These are phyloP conservation scores for Coregonus sp. DNA, from an alignment of 2,797 vertebrate species.

Conservation along the genomic window DNA sequence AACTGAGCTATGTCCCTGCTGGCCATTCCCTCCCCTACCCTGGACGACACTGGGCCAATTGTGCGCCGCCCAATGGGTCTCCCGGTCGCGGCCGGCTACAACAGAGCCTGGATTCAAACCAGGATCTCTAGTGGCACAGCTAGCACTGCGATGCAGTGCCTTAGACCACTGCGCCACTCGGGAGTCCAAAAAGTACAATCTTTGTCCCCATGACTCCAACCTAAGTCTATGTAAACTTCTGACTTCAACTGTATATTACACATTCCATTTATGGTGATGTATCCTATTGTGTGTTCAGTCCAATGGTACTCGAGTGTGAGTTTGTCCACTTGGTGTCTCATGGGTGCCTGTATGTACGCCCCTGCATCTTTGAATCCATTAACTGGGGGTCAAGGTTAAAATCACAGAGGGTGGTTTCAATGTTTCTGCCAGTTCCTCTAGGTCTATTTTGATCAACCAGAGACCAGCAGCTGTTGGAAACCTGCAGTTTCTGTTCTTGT, in stretches of 20 bases:
- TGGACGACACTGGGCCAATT: too few species aligned
- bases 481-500: not conserved
- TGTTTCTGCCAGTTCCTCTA: not conserved
- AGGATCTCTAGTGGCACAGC: too few species aligned
- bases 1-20: too few species aligned
- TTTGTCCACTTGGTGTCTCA: constrained; percentile 2
- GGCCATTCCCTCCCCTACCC: too few species aligned
- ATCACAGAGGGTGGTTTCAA: constrained; percentile 1
- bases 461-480: constrained; percentile 3
- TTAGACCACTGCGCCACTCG: too few species aligned
- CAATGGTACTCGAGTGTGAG: not conserved
- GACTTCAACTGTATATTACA: not conserved
- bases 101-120: too few species aligned
- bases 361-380: not conserved
- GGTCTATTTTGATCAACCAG: not conserved
- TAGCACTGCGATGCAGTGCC: too few species aligned
- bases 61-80: too few species aligned
- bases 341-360: not conserved
- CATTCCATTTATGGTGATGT: not conserved
- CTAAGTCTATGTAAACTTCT: too few species aligned
- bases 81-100: too few species aligned
- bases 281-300: not conserved
- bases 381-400: not conserved
- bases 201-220: too few species aligned
- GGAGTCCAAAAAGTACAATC: too few species aligned